Percentiles rank a stretch among this genome's conserved stretches.
These are phyloP conservation scores for Axea sp. DNA, from an alignment of 2,888 invertebrate species.

Conservation along the genomic window DNA sequence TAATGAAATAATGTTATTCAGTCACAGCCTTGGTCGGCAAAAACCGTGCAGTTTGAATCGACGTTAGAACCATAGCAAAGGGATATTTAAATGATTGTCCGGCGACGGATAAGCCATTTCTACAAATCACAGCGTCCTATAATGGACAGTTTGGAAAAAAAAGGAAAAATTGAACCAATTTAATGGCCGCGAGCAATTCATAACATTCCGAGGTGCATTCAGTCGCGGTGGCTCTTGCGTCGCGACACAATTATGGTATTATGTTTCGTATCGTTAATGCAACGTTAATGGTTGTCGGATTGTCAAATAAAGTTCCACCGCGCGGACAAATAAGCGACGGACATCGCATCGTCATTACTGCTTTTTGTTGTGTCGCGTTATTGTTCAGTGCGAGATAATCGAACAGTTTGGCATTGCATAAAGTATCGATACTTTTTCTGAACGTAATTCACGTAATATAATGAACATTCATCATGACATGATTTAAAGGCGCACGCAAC, in stretches of 20 bases:
- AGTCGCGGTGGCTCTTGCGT: too few relatives aligned
- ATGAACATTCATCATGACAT: conserved; percentile 28
- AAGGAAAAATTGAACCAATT: conserved; percentile 12
- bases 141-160: background rate
- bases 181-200: conserved; percentile 19
- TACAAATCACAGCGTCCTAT: background rate
- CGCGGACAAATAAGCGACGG: too few relatives aligned
- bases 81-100: too few relatives aligned
- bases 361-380: background rate
- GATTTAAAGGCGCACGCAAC: conserved; percentile 50
- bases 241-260: conserved; percentile 27
- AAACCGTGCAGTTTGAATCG: too few relatives aligned
- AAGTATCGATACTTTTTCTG: conserved; percentile 30
- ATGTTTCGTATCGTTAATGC: conserved; percentile 19
- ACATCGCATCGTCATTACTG: background rate
- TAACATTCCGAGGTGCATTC: conserved; percentile 5
- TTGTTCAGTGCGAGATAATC: conserved; percentile 1
- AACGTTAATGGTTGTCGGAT: background rate
- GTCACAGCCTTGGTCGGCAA: too few relatives aligned
- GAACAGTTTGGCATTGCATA: conserved; percentile 15
- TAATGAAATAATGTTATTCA: conserved; percentile 2
- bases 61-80: too few relatives aligned
- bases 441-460: conserved; percentile 48
- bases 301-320: background rate
- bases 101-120: background rate